Evolutionary conservation across 2,797 vertebrate genomes (phyloP).

Genomic region (Meriones psammophilus): DNA sequence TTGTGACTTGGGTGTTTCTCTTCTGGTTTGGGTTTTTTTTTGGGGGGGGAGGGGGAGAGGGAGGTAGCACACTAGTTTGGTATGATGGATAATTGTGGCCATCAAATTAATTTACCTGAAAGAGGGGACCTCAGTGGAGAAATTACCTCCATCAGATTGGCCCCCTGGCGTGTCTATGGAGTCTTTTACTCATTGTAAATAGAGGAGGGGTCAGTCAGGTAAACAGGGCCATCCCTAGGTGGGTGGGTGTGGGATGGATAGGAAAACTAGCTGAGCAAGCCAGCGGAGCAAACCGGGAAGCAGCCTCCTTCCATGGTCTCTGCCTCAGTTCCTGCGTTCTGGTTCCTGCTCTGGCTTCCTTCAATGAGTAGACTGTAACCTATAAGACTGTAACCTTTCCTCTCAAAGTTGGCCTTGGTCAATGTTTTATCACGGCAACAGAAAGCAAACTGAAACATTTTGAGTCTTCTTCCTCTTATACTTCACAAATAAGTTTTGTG

Average conservation of each 20-base stretch:
- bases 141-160: neutral
- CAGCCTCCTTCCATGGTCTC: neutral
- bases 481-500: neutral
- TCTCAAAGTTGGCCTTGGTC: neutral
- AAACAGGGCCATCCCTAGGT: neutral
- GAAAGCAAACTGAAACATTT: neutral
- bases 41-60: too few species aligned
- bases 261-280: neutral
- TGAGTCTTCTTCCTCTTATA: neutral
- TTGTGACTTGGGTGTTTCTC: neutral
- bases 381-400: neutral
- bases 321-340: neutral
- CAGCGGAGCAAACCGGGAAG: neutral
- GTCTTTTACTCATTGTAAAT: neutral
- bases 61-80: neutral
- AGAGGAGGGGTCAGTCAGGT: neutral
- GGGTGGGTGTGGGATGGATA: neutral
- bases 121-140: neutral
- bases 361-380: too few species aligned
- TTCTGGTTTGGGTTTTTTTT: neutral
- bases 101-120: neutral
- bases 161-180: neutral
- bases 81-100: neutral
- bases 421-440: neutral
- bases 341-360: neutral